Percentiles rank a stretch among this genome's conserved stretches.
Evolutionary conservation across 23 tunicate species (phyloP).

Genomic region (Trididemnum clinides): DNA sequence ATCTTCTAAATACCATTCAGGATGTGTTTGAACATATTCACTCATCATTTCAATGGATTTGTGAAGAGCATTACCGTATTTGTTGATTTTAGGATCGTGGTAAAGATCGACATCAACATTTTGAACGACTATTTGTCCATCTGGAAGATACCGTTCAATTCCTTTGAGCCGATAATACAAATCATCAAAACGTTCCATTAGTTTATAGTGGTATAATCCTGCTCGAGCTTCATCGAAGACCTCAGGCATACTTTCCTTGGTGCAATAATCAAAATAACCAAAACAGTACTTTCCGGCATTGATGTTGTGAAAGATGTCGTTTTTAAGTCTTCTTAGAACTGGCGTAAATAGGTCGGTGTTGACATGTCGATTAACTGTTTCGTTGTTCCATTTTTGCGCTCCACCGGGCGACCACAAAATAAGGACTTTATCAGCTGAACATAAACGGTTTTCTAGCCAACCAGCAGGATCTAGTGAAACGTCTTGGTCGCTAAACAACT

Average conservation of each 20-base stretch:
- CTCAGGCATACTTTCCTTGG: slow-evolving; percentile 20
- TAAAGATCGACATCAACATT: slow-evolving; percentile 20
- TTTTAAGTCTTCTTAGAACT: slow-evolving; percentile 35
- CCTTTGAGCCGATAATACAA: slow-evolving; percentile 48
- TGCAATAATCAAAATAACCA: slow-evolving; percentile 60
- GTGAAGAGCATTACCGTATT: slow-evolving; percentile 39
- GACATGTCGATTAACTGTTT: neutral
- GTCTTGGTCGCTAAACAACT: slow-evolving; percentile 8
- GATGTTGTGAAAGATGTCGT: slow-evolving; percentile 29
- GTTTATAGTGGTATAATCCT: slow-evolving; percentile 23
- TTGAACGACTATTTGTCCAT: neutral
- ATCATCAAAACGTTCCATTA: slow-evolving; percentile 62
- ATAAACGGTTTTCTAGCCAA: slow-evolving; percentile 47
- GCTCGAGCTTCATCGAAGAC: slow-evolving; percentile 9
- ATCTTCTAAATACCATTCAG: slow-evolving; percentile 34
- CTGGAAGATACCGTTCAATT: slow-evolving; percentile 39
- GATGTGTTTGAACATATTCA: slow-evolving; percentile 14
- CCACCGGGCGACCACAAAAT: slow-evolving; percentile 59
- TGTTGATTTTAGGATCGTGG: slow-evolving; percentile 16
- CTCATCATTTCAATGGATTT: slow-evolving; percentile 35
- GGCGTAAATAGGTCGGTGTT: slow-evolving; percentile 46
- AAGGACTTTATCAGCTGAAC: slow-evolving; percentile 47
- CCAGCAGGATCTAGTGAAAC: slow-evolving; percentile 1
- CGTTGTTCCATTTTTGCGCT: neutral
- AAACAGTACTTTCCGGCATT: slow-evolving; percentile 47